Base-by-base conservation (phyloP, 2,113 vertebrate species). In the Tetrao urogallus region DNA sequence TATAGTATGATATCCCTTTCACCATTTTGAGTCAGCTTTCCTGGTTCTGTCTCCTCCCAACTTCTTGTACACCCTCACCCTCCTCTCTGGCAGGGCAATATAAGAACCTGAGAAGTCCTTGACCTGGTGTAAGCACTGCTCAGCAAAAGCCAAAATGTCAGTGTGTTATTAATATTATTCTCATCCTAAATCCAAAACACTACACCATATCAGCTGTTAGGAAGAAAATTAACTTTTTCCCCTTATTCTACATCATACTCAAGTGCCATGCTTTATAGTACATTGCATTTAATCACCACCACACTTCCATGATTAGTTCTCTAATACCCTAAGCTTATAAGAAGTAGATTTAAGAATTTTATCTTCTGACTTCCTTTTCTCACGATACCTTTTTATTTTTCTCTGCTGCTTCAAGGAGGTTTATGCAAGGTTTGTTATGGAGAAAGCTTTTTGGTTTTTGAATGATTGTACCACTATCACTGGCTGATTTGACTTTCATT, bases 351-450 rank as follows among this genome's bases (percentile, higher is more conserved):
- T 85, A 90, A 40, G 19, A 79, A 66, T 87, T 11, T 28, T 1
- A 0, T 2, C 13, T 50, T 69, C 18, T 28, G 1, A 60, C 2
- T 27, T 60, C 14, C 52, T 50, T 56, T 50, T 6, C 4, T 8
- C 13, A 38, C 16, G 71, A 28, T 48, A 54, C 1, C 13, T 18
- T 38, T 45, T 19, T 1, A 13, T 13, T 1, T 32, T 47, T 57
- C 78, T 60, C 12, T 75, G 17, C 10, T 76, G 8, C 54, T 90
- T 15, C 17, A 45, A n/a, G 27, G 20, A 64, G 11, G 32, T 54
- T 25, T 58, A 4, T 79, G 42, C 19, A 75, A 63, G 2, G 3
- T 48, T 82, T 66, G 7, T 75, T 57, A 57, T 8, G 11, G 12
- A 66, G 25, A 72, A 67, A 47, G 14, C 13, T 58, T 10, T 54